These are phyloP conservation scores for Alloscopus bannaensis DNA, from an alignment of 2,888 invertebrate genomes.

Conservation along the genomic window DNA sequence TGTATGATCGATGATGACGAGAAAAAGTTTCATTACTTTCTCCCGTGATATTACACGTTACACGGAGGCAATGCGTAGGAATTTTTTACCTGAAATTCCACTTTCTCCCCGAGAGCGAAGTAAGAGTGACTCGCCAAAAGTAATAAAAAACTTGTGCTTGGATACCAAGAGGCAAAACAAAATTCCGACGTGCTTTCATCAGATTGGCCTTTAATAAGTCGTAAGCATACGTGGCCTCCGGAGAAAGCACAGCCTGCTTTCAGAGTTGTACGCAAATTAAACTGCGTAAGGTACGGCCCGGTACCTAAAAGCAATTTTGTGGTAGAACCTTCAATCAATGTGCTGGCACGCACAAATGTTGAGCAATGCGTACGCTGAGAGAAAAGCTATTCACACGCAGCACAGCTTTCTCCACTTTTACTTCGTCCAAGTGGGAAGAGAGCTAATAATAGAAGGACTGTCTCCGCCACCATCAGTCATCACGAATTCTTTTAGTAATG, in stretches of 20 bases:
- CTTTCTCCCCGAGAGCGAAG: neutral
- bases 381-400: conserved; percentile 10
- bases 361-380: neutral
- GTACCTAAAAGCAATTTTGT: conserved; percentile 17
- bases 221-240: no score
- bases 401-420: neutral
- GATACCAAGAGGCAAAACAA: conserved; percentile 20
- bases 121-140: neutral
- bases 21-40: no score
- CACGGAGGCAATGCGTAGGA: no score
- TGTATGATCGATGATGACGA: no score
- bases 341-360: neutral
- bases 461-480: no score
- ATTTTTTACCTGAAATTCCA: conserved; percentile 18
- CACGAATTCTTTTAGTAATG: no score
- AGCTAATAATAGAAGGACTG: no score
- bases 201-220: no score
- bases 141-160: neutral
- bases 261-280: no score
- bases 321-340: neutral
- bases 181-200: no score
- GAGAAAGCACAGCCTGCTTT: no score
- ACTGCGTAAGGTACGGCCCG: conserved; percentile 36
- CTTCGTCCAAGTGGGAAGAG: conserved; percentile 14
- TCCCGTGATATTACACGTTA: no score